Conservation (phyloP, 2,797 vertebrate species). For the Steatocranus sp. region DNA sequence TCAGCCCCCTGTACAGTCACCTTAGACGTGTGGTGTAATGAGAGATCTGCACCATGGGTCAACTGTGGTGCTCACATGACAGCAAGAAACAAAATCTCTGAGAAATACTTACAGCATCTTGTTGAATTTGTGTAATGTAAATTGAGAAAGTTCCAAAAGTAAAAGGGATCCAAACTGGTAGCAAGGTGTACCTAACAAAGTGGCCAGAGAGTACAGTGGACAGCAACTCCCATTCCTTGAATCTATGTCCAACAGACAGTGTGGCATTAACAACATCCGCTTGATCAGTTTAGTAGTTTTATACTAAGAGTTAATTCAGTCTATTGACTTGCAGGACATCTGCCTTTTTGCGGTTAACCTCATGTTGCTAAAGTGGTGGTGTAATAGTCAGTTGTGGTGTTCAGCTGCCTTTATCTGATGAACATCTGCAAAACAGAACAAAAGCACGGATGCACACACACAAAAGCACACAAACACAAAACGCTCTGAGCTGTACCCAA, state of each 20-base stretch:
- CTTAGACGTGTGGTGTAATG: background rate
- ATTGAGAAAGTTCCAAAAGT: background rate
- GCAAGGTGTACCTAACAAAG: background rate
- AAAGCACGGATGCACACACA: slow-evolving; percentile 3
- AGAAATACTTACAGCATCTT: background rate
- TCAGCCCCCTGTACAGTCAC: background rate
- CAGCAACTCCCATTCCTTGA: background rate
- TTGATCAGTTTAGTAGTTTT: background rate
- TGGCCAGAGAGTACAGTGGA: background rate
- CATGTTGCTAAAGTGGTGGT: slow-evolving; percentile 49
- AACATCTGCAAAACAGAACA: slow-evolving; percentile 55
- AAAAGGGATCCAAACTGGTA: background rate
- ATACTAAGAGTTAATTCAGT: slow-evolving; percentile 10
- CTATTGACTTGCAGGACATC: slow-evolving; percentile 20
- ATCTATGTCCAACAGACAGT: background rate
- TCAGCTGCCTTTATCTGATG: slow-evolving; percentile 66
- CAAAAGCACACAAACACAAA: slow-evolving; percentile 31
- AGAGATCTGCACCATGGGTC: background rate
- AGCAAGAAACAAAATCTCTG: background rate
- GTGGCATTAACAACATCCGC: background rate
- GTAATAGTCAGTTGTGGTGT: slow-evolving; percentile 58
- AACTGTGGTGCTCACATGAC: background rate
- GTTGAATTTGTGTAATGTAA: background rate
- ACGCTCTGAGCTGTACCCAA: slow-evolving; percentile 38
- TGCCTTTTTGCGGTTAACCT: slow-evolving; percentile 59